Evolutionary conservation across 2,113 vertebrate species (phyloP).

Genomic region (Ursus arctos): DNA sequence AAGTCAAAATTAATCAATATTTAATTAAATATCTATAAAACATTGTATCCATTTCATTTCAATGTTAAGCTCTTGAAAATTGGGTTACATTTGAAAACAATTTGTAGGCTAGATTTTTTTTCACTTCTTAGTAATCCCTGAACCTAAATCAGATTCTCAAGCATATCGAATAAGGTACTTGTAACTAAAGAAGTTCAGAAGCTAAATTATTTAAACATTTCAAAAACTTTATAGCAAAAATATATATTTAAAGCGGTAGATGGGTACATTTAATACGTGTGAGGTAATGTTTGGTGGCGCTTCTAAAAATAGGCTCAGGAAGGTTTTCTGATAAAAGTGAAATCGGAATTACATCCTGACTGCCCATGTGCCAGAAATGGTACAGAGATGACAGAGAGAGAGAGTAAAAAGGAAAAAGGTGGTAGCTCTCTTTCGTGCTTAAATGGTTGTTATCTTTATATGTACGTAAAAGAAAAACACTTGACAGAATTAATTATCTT

Average conservation of each 20-base stretch:
- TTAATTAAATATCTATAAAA: conserved; percentile 31
- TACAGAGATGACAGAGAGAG: no score
- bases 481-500: conserved; percentile 48
- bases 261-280: neutral
- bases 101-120: neutral
- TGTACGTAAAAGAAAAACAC: neutral
- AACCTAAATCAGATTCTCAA: neutral
- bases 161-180: neutral
- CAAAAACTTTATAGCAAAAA: neutral
- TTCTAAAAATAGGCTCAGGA: neutral
- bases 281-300: neutral
- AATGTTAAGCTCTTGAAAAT: neutral
- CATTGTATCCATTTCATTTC: neutral
- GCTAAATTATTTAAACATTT: conserved; percentile 25
- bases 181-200: neutral
- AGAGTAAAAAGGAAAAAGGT: neutral
- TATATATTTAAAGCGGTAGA: neutral
- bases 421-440: neutral
- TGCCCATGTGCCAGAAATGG: neutral
- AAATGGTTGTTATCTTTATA: neutral
- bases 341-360: neutral
- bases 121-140: neutral
- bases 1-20: neutral
- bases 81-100: neutral
- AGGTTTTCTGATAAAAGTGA: neutral